These are phyloP conservation scores for Drosophila busckii DNA, from an alignment of 1,140 invertebrate genomes.

Conservation along the genomic window DNA sequence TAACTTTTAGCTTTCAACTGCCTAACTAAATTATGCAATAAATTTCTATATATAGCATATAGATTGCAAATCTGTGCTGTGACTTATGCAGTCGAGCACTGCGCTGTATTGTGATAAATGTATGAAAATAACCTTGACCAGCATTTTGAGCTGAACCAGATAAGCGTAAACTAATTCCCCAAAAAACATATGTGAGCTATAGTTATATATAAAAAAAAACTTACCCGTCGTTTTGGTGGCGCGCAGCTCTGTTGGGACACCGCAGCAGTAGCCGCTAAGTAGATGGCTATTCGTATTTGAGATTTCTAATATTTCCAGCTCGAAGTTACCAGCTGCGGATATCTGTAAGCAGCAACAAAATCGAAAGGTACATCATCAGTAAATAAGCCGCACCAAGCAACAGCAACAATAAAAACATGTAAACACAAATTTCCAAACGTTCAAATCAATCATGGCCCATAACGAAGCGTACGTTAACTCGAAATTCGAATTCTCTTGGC, in stretches of 20 bases:
- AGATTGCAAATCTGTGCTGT: no score
- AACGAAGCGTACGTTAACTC: slow-evolving; percentile 43
- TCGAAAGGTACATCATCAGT: slow-evolving; percentile 47
- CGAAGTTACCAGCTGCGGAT: slow-evolving; percentile 87
- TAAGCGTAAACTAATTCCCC: no score
- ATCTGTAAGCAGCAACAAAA: slow-evolving; percentile 58
- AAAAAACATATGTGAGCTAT: no score
- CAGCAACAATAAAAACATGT: slow-evolving; percentile 10
- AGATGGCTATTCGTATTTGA: slow-evolving; percentile 91
- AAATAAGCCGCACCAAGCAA: slow-evolving; percentile 22
- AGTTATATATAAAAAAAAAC: slow-evolving; percentile 8
- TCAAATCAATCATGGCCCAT: slow-evolving; percentile 66
- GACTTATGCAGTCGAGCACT: no score
- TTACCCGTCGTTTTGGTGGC: slow-evolving; percentile 80
- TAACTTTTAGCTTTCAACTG: no score
- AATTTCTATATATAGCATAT: no score
- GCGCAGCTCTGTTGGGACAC: slow-evolving; percentile 80
- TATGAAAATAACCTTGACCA: no score
- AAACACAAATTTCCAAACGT: slow-evolving; percentile 55
- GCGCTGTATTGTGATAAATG: no score
- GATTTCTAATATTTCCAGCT: slow-evolving; percentile 93
- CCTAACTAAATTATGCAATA: no score
- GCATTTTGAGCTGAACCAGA: no score
- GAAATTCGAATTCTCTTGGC: no score
- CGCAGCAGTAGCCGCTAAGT: slow-evolving; percentile 90